phyloP scores from a whole-genome alignment of 1,140 invertebrate genomes.

The Psix sp. region DNA sequence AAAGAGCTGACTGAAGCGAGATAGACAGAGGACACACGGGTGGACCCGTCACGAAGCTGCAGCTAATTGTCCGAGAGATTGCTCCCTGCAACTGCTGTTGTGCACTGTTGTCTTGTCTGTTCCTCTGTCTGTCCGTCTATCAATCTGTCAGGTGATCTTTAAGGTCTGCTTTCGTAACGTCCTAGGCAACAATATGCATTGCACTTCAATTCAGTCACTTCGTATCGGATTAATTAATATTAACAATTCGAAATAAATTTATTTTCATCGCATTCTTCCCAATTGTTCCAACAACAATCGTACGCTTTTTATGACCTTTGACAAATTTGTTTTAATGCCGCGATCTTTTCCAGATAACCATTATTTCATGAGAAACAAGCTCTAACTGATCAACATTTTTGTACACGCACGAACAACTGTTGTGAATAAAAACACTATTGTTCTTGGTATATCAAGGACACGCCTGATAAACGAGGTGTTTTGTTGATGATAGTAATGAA shows the following conservation, averaged over 20 bases:
- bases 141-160: constrained; percentile 57
- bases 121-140: constrained; percentile 58
- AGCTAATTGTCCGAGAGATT: constrained; percentile 77
- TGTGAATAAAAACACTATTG: background rate
- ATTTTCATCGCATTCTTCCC: constrained; percentile 19
- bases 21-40: constrained; percentile 64
- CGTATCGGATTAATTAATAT: constrained; percentile 58
- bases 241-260: constrained; percentile 50
- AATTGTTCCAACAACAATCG: constrained; percentile 27
- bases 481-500: no score
- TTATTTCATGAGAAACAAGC: background rate
- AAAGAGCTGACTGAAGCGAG: constrained; percentile 42
- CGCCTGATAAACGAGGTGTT: background rate
- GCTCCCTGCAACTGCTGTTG: constrained; percentile 68
- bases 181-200: constrained; percentile 52
- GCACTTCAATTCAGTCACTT: constrained; percentile 48
- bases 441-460: background rate
- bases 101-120: constrained; percentile 60
- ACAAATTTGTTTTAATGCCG: constrained; percentile 33
- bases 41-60: constrained; percentile 75
- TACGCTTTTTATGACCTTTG: constrained; percentile 23
- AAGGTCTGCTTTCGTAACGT: constrained; percentile 54
- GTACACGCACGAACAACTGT: background rate
- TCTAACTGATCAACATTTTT: background rate
- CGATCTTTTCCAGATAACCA: constrained; percentile 3